These are phyloP conservation scores for Copidosoma aretas DNA, from an alignment of 2,888 invertebrate species.

Conservation along the genomic window DNA sequence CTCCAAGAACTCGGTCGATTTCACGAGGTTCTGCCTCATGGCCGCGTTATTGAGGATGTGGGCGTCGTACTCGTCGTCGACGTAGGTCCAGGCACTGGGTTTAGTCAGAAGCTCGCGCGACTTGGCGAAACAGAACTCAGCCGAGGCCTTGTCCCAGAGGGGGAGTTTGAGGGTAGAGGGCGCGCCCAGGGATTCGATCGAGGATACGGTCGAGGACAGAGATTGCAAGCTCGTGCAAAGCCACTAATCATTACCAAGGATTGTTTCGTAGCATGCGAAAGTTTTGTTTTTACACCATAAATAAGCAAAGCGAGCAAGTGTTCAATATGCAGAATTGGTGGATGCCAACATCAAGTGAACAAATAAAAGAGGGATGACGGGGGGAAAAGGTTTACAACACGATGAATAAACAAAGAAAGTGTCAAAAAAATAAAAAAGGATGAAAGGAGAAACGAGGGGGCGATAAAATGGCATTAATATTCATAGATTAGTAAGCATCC, in stretches of 20 bases:
- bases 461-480: constrained; percentile 45
- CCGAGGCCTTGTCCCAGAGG: constrained; percentile 76
- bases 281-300: too few relatives aligned
- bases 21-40: constrained; percentile 53
- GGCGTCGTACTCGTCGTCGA: constrained; percentile 57
- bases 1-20: constrained; percentile 57
- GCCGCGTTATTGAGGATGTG: constrained; percentile 53
- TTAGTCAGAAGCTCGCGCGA: constrained; percentile 73
- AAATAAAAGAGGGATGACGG: too few relatives aligned
- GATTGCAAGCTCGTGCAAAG: constrained; percentile 62
- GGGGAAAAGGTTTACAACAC: not conserved
- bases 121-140: constrained; percentile 76
- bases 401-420: constrained; percentile 29
- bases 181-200: constrained; percentile 63
- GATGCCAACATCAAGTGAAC: not conserved
- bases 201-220: constrained; percentile 62
- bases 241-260: constrained; percentile 52
- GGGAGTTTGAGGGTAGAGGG: constrained; percentile 66
- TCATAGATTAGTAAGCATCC: constrained; percentile 45
- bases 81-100: constrained; percentile 63
- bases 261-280: not conserved
- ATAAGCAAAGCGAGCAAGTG: not conserved
- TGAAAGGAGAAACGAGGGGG: constrained; percentile 39
- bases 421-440: constrained; percentile 17
- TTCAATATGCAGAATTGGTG: too few relatives aligned